These are phyloP conservation scores for Proisotoma minuta DNA, from an alignment of 2,888 invertebrate species.

Conservation along the genomic window DNA sequence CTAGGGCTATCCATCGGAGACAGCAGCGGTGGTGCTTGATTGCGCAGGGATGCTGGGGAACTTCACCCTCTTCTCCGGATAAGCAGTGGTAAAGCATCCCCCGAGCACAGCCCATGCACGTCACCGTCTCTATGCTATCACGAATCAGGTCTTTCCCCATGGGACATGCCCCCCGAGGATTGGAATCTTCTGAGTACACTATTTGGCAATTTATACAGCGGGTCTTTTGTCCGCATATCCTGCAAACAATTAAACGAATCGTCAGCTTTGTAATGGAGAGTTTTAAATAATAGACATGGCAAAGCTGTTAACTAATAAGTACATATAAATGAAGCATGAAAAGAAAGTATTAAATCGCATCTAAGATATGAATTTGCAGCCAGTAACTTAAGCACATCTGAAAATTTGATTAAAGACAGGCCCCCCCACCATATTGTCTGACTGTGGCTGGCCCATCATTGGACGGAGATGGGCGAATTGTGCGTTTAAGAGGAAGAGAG, in stretches of 20 bases:
- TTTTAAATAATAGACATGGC: no score
- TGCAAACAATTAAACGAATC: constrained; percentile 18
- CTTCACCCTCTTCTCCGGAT: constrained; percentile 76
- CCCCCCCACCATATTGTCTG: no score
- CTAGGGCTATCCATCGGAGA: constrained; percentile 79
- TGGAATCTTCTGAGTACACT: constrained; percentile 71
- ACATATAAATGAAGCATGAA: no score
- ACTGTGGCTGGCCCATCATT: no score
- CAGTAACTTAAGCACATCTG: no score
- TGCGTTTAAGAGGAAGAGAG: no score
- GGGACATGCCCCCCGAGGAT: constrained; percentile 69
- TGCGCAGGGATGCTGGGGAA: constrained; percentile 68
- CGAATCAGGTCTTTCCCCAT: constrained; percentile 51
- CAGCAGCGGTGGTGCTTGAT: constrained; percentile 63
- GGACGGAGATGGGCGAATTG: no score
- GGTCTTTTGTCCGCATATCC: constrained; percentile 48
- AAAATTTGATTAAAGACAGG: no score
- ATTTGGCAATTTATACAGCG: constrained; percentile 55
- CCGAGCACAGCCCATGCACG: constrained; percentile 79
- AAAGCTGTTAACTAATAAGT: no score
- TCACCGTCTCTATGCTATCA: constrained; percentile 72
- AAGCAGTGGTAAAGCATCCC: constrained; percentile 91
- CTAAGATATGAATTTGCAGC: no score
- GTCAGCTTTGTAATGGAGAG: no score
- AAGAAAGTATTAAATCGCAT: no score